phyloP scores from a whole-genome alignment of 1,140 invertebrate genomes.

The Myzus persicae region DNA sequence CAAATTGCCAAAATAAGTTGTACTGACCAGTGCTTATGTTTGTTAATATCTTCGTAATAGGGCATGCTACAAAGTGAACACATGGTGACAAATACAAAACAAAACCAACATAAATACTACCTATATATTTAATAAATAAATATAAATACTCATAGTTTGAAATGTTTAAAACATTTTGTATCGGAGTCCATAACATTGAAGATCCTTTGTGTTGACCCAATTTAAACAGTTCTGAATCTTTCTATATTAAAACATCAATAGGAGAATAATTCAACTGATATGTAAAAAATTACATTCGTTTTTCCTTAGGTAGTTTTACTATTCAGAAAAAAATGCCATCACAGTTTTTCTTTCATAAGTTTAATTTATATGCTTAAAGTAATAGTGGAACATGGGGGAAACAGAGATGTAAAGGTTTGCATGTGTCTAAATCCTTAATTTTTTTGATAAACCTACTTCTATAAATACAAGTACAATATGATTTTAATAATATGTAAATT shows the following conservation, averaged over 20 bases:
- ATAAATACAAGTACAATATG: no score
- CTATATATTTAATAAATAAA: neutral
- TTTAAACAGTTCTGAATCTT: neutral
- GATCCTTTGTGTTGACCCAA: neutral
- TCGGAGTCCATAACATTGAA: neutral
- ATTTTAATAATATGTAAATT: no score
- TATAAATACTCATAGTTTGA: neutral
- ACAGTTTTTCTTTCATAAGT: neutral
- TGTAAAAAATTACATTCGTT: neutral
- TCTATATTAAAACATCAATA: neutral
- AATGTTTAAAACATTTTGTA: neutral
- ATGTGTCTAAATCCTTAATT: no score
- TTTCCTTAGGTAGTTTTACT: neutral
- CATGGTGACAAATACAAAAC: neutral
- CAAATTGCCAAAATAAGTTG: slow-evolving; percentile 30
- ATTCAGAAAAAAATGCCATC: neutral
- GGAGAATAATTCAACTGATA: neutral
- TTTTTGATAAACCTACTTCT: no score
- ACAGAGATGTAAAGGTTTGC: no score
- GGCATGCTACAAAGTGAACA: neutral
- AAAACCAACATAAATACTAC: neutral
- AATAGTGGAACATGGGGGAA: neutral
- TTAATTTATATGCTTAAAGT: neutral
- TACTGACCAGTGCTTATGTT: neutral
- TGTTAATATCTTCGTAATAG: neutral